A percentile compares a stretch with the other conserved stretches of the same genome.
Evolutionary conservation across 2,113 vertebrate species (phyloP).

Genomic region (Actenoides lindsayi): DNA sequence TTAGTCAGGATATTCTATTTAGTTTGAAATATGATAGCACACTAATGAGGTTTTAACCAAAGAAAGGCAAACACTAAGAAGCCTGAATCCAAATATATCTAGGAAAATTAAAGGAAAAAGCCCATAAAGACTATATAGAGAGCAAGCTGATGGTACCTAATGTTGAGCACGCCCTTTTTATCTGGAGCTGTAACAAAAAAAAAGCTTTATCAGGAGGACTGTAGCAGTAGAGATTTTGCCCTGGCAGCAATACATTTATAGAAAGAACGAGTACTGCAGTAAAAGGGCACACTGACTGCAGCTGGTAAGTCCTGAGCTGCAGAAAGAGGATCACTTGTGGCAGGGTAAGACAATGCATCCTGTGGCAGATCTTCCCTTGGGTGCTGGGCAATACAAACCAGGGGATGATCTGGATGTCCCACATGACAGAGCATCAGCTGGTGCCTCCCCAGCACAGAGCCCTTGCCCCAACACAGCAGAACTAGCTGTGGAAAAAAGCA

Average conservation of each 20-base stretch:
- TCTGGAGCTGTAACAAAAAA: neutral
- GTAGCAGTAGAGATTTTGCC: neutral
- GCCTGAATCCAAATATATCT: neutral
- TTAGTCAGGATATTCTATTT: slow-evolving; percentile 55
- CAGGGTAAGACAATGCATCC: neutral
- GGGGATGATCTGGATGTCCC: neutral
- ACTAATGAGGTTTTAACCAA: slow-evolving; percentile 48
- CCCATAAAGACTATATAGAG: neutral
- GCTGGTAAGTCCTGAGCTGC: neutral
- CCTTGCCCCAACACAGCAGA: neutral
- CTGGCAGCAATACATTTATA: neutral
- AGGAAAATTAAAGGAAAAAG: slow-evolving; percentile 22
- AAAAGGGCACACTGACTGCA: neutral
- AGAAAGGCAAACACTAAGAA: slow-evolving; percentile 18
- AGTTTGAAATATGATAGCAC: slow-evolving; percentile 48
- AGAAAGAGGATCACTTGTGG: neutral
- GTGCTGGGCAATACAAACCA: accelerated
- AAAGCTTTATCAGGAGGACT: neutral
- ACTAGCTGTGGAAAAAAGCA: neutral
- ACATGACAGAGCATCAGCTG: neutral
- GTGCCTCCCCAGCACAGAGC: neutral
- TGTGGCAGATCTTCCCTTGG: accelerated
- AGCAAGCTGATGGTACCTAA: neutral
- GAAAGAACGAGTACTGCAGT: neutral
- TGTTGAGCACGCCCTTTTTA: neutral